phyloP scores from a whole-genome alignment of 2,888 invertebrate species.

The Heteromurus nitidus region DNA sequence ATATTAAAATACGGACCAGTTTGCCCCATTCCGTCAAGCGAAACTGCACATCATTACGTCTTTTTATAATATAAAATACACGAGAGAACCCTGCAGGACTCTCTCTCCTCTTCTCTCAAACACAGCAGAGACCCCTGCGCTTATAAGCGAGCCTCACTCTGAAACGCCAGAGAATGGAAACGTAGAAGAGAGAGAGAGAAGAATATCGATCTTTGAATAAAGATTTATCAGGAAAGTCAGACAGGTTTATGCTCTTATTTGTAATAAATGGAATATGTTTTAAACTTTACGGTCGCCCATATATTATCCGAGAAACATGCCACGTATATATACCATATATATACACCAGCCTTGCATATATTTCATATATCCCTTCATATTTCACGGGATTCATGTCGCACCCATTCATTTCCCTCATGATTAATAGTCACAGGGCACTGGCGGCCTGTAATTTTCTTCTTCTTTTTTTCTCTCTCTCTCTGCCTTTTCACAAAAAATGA shows the following conservation, averaged over 20 bases:
- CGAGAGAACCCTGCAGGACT: too few relatives aligned
- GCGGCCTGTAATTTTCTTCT: conserved; percentile 50
- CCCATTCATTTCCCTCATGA: conserved; percentile 63
- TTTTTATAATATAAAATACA: too few relatives aligned
- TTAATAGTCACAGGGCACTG: conserved; percentile 52
- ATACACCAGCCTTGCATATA: too few relatives aligned
- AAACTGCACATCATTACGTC: conserved; percentile 42
- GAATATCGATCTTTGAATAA: conserved; percentile 64
- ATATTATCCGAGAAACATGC: conserved; percentile 42
- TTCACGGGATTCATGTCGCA: conserved; percentile 63
- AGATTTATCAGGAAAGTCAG: conserved; percentile 69
- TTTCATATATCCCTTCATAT: conserved; percentile 62
- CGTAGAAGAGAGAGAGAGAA: conserved; percentile 26
- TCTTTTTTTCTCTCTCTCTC: conserved; percentile 29
- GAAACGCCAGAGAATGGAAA: too few relatives aligned
- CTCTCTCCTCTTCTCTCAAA: too few relatives aligned
- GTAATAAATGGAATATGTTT: conserved; percentile 72
- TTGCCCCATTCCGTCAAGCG: conserved; percentile 37
- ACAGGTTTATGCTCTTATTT: conserved; percentile 71
- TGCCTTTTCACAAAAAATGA: background rate
- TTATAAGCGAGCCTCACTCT: too few relatives aligned
- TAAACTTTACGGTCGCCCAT: conserved; percentile 62
- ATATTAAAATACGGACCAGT: conserved; percentile 39
- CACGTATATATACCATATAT: too few relatives aligned
- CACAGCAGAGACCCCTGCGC: too few relatives aligned